A percentile compares a stretch with the other conserved stretches of the same genome.
phyloP scores from a whole-genome alignment of 2,888 invertebrate species.

The Phaonia tiefii region DNA sequence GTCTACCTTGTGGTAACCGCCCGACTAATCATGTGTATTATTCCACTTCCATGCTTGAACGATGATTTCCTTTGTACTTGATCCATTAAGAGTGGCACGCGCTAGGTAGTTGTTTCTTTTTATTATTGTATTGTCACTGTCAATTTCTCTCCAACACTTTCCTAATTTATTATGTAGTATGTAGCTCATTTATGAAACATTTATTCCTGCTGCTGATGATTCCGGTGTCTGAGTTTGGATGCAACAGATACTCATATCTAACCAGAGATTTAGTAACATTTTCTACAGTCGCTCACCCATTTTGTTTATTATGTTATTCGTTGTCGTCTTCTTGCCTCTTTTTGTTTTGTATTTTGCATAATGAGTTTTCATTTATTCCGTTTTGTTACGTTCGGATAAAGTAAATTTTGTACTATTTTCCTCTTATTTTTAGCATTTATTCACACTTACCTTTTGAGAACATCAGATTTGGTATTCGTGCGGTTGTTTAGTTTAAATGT shows the following conservation, averaged over 20 bases:
- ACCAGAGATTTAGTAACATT: slow-evolving; percentile 1
- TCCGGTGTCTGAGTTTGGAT: background rate
- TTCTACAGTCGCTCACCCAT: background rate
- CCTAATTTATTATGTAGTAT: slow-evolving; percentile 29
- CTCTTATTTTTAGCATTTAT: slow-evolving; percentile 44
- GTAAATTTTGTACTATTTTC: slow-evolving; percentile 13
- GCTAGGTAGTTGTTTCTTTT: slow-evolving; percentile 7
- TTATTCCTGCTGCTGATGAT: background rate
- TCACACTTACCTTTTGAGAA: slow-evolving; percentile 46
- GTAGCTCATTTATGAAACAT: background rate
- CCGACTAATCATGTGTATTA: background rate
- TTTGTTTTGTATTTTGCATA: slow-evolving; percentile 28
- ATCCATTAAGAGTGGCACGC: slow-evolving; percentile 27
- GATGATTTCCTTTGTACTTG: slow-evolving; percentile 20
- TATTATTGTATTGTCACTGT: background rate
- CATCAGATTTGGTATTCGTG: background rate
- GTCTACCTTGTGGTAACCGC: too few relatives aligned
- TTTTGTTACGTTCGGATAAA: slow-evolving; percentile 22
- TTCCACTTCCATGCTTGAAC: background rate
- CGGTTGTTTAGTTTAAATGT: background rate
- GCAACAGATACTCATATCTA: background rate
- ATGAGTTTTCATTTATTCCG: slow-evolving; percentile 36
- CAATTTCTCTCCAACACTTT: slow-evolving; percentile 7
- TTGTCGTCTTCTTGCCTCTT: background rate
- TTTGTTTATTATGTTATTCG: slow-evolving; percentile 8